phyloP scores from a whole-genome alignment of 2,113 vertebrate genomes.

The Psophia crepitans region DNA sequence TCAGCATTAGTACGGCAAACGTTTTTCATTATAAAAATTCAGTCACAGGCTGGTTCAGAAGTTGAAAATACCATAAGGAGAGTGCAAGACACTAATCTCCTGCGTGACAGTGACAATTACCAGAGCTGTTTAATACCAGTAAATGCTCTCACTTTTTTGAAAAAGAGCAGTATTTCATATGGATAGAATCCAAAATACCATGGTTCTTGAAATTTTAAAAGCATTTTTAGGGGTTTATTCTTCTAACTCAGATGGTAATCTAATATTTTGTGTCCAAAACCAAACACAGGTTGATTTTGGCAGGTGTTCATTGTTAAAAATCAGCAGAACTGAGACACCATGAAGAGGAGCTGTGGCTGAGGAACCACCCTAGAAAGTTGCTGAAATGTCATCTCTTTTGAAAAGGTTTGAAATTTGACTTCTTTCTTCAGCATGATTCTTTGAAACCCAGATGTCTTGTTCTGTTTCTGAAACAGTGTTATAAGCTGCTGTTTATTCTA shows the following conservation, averaged over 20 bases:
- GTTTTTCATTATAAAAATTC: slow-evolving; percentile 50
- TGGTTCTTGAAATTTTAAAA: slow-evolving; percentile 20
- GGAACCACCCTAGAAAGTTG: background rate
- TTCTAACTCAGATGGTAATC: background rate
- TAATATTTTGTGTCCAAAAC: background rate
- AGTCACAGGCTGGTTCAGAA: slow-evolving; percentile 55
- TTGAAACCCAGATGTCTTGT: background rate
- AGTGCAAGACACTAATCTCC: slow-evolving; percentile 36
- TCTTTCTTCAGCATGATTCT: background rate
- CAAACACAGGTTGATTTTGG: slow-evolving; percentile 20
- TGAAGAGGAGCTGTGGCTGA: background rate
- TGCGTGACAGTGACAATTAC: slow-evolving; percentile 55
- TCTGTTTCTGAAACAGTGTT: background rate
- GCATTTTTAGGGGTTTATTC: background rate
- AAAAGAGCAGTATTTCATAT: slow-evolving; percentile 29
- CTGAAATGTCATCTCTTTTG: background rate
- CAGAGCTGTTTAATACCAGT: slow-evolving; percentile 38
- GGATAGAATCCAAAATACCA: slow-evolving; percentile 33
- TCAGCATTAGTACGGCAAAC: slow-evolving; percentile 20
- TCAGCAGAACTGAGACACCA: background rate
- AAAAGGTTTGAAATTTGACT: background rate
- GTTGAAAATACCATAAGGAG: slow-evolving; percentile 46
- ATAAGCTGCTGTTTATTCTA: background rate
- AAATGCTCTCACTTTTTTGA: slow-evolving; percentile 22
- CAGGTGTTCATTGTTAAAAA: background rate